These are phyloP conservation scores for Metopolophium dirhodum DNA, from an alignment of 1,140 invertebrate genomes.

Conservation along the genomic window DNA sequence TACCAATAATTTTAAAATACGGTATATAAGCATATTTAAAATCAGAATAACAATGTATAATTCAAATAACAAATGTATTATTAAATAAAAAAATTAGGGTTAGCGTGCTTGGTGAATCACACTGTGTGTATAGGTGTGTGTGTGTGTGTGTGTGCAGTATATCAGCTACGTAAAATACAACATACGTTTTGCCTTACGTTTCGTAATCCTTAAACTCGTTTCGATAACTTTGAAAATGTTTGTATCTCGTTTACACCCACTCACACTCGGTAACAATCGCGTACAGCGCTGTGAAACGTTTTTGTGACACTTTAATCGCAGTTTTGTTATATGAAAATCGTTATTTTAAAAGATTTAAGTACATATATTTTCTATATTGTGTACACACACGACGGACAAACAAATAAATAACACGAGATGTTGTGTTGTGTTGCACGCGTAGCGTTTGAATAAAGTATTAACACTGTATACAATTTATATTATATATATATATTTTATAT, in stretches of 20 bases:
- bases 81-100: too few species aligned
- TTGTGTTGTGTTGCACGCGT: neutral
- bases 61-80: too few species aligned
- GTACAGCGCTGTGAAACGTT: neutral
- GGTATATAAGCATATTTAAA: too few species aligned
- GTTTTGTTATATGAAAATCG: constrained; percentile 22
- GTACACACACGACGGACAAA: neutral
- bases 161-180: neutral
- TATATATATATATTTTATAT: neutral
- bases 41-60: too few species aligned
- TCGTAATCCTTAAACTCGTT: neutral
- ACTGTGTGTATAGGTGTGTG: neutral
- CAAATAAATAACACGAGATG: constrained; percentile 28
- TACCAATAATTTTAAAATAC: too few species aligned
- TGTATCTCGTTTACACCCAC: neutral
- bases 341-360: neutral
- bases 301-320: constrained; percentile 29
- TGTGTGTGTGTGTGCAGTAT: neutral
- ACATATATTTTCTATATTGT: neutral
- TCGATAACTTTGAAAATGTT: constrained; percentile 14
- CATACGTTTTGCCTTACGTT: neutral
- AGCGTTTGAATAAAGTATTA: constrained; percentile 19
- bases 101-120: too few species aligned
- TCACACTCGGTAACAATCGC: neutral
- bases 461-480: neutral